A percentile compares a stretch with the other conserved stretches of the same genome.
Evolutionary conservation across 1,140 invertebrate species (phyloP).

Genomic region (Oryctes rhinoceros): DNA sequence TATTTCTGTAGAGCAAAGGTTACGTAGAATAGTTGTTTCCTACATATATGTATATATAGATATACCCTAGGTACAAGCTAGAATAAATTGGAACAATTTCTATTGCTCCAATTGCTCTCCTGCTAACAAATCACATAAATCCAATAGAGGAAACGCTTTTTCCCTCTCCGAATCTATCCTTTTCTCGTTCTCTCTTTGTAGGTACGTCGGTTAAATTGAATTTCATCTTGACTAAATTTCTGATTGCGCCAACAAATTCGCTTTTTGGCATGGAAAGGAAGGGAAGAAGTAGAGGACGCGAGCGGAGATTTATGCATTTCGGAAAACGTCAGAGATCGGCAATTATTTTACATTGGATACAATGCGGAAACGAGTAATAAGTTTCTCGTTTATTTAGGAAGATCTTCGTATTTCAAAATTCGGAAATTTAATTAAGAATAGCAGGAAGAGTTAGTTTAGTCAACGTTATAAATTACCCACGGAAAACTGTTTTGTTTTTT

Average conservation of each 20-base stretch:
- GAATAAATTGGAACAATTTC: slow-evolving; percentile 19
- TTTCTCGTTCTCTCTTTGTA: no score
- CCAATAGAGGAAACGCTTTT: neutral
- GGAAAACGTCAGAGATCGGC: neutral
- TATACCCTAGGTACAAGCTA: neutral
- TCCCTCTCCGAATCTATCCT: neutral
- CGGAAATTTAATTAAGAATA: no score
- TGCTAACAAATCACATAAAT: slow-evolving; percentile 18
- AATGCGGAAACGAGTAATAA: neutral
- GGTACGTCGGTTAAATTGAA: neutral
- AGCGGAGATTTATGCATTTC: neutral
- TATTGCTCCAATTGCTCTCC: neutral
- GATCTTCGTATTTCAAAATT: neutral
- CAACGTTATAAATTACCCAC: no score
- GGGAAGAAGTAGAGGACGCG: neutral
- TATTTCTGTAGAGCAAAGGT: no score
- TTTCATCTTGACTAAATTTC: slow-evolving; percentile 15
- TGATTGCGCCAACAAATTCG: neutral
- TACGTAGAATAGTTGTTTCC: no score
- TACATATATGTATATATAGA: no score
- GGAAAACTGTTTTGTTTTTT: no score
- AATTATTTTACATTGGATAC: neutral
- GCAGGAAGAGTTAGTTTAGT: no score
- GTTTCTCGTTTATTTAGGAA: neutral
- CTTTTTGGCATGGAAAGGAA: neutral